A percentile compares a stretch with the other conserved stretches of the same genome.
Evolutionary conservation across 2,888 invertebrate genomes (phyloP).

Genomic region (Argynnis bischoffii): DNA sequence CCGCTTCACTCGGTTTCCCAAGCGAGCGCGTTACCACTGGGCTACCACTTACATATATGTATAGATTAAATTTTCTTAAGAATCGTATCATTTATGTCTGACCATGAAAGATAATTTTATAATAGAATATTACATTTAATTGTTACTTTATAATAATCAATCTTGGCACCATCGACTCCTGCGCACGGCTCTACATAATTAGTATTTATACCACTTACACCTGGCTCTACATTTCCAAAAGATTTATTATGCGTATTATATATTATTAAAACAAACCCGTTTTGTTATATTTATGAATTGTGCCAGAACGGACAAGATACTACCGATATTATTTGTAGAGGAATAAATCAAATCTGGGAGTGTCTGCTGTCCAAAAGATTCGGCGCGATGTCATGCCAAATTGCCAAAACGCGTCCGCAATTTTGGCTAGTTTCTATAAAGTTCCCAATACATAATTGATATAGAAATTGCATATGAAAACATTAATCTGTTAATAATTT

Average conservation of each 20-base stretch:
- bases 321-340: constrained; percentile 19
- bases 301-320: constrained; percentile 2
- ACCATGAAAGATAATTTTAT: constrained; percentile 8
- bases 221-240: constrained; percentile 31
- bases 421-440: not conserved
- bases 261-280: constrained; percentile 10
- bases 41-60: no score
- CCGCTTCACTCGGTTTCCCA: no score
- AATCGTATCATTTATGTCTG: not conserved
- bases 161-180: constrained; percentile 53
- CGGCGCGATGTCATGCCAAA: constrained; percentile 25
- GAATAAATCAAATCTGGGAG: constrained; percentile 32
- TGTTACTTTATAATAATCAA: constrained; percentile 48
- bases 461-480: no score
- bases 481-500: no score
- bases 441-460: no score
- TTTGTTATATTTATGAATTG: constrained; percentile 13
- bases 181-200: constrained; percentile 46
- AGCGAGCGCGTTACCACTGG: no score
- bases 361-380: constrained; percentile 25
- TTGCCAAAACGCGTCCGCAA: constrained; percentile 17
- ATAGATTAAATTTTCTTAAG: no score
- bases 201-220: constrained; percentile 31
- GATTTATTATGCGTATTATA: constrained; percentile 27
- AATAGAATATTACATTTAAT: constrained; percentile 21